Evolutionary conservation across 2,113 vertebrate species (phyloP), one percentile per base, ranked within the genome.

Genomic region (Struthidea cinerea): DNA sequence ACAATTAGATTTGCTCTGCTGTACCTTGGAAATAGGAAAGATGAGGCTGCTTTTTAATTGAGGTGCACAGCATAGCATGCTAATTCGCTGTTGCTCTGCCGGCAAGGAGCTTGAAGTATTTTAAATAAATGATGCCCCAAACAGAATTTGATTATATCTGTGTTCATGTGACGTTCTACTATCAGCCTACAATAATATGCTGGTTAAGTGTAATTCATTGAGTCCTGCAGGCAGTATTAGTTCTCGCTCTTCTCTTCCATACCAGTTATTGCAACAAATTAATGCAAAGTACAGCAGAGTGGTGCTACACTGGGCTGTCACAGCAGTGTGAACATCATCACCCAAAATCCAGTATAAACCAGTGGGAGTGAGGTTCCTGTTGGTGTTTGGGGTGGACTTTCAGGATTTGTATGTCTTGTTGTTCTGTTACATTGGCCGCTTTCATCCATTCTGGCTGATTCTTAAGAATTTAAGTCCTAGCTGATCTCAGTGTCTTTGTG

Each of bases 31-130:
- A 96, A 74, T 90, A 74, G 85, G 92, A 81, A 94, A 94, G 92
- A 96, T 84, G 94, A 93, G 94, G 53, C 90, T 96, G 73, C 76
- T 92, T 88, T 90, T 95, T 96, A 97, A 95, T 93, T 97, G 93
- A 94, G 90, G 88, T 46, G 64, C 90, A 60, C 95, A 93, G 92
- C 79, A 71, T 93, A 86, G 92, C 92, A 90, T 86, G 60, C 84
- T 96, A 96, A 97, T 96, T 95, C 3, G 6, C 93, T 89, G 79
- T 41, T 89, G 76, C 85, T 95, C 86, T 96, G 93, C 93, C 92
- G 95, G 92, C 90, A 89, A 95, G 96, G 69, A 96, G 85, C 92
- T 97, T 81, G 60, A 96, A 96, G 87, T 97, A 95, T 96, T 90
- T 93, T 88, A 94, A 92, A 97, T 95, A 95, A 94, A 96, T 94